phyloP scores from a whole-genome alignment of 1,140 invertebrate genomes.

The Gonioctena quinquepunctata region DNA sequence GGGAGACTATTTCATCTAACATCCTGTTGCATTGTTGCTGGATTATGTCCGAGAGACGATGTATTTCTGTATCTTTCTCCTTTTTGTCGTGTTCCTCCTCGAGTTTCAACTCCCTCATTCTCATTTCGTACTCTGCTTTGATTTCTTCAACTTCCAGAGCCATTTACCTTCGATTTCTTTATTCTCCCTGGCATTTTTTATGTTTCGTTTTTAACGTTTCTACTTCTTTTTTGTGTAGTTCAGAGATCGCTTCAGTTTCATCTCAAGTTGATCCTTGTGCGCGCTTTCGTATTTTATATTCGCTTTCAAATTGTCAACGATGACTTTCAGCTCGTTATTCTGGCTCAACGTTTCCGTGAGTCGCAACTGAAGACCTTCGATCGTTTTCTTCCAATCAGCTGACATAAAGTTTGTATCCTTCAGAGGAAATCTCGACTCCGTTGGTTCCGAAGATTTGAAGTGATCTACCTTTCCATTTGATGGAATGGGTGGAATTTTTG shows the following conservation, averaged over 20 bases:
- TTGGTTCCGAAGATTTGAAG: background rate
- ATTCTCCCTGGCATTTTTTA: slow-evolving; percentile 1
- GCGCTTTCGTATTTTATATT: background rate
- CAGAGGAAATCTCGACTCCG: background rate
- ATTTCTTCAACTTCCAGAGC: slow-evolving; percentile 19
- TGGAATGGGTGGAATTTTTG: background rate
- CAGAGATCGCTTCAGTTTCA: slow-evolving; percentile 4
- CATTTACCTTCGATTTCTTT: too few relatives aligned
- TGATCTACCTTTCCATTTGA: background rate
- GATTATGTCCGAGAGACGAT: slow-evolving; percentile 29
- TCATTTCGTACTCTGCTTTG: slow-evolving; percentile 7
- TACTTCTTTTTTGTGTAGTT: slow-evolving; percentile 21
- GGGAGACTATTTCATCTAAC: slow-evolving; percentile 28
- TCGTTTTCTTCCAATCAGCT: slow-evolving; percentile 38
- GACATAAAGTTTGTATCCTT: slow-evolving; percentile 29
- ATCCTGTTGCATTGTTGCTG: slow-evolving; percentile 32
- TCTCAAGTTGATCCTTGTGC: background rate
- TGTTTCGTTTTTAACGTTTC: background rate
- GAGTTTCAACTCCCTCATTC: slow-evolving; percentile 4
- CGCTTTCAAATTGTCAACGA: slow-evolving; percentile 12
- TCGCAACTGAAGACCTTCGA: slow-evolving; percentile 31
- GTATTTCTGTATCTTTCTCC: slow-evolving; percentile 31
- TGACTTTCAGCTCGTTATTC: slow-evolving; percentile 32
- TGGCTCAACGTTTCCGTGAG: slow-evolving; percentile 36
- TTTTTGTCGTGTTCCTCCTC: slow-evolving; percentile 17